Evolutionary conservation across 2,888 invertebrate genomes (phyloP), one percentile per base, ranked within the genome.

Genomic region (Pseudanteris insignis): DNA sequence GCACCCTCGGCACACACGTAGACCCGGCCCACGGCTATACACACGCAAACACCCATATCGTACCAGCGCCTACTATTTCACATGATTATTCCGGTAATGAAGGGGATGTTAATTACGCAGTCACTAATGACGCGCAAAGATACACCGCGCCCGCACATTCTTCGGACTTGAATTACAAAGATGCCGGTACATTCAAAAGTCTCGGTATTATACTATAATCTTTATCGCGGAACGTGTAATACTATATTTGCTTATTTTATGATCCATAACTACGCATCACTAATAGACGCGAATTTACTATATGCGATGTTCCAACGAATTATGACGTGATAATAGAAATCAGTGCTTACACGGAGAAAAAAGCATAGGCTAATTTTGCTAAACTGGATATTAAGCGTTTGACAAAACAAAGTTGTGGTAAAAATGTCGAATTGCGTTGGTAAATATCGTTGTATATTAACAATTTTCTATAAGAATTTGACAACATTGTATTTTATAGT

Each of bases 41-140:
- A 15, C 28, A 43, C 38, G 30, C 48, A 38, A 36, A 28, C 44
- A 26, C 57, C 41, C 55, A 55, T 34, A 43, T 40, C 48, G 48
- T 47, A 14, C 46, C 54, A 24, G 43, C 50, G 29, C 43, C 29
- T 25, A 36, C 46, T 32, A 51, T 33, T 32, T 59, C 30, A 24
- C 66, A 26, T 64, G 44, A 33, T 33, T 63, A 25, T 53, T 62
- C 43, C 46, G 59, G 38, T 33, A 41, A 21, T 40, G 60, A 15
- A 40, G 18, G 13, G 38, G 43, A 41, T 65, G 70, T 37, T 67
- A 66, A 10, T 70, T 64, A 33, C 51, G 66, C 21, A 65, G 60
- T 9, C 57, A 61, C 24, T 68, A 67, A 48, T 64, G 67, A 18
- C 26, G 41, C 38, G 28, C 59, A 58, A 34, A 54, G 58, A 38